Percentiles rank a stretch among this genome's conserved stretches.
These are phyloP conservation scores for Carpatolechia fugitivella DNA, from an alignment of 2,888 invertebrate genomes.

Conservation along the genomic window DNA sequence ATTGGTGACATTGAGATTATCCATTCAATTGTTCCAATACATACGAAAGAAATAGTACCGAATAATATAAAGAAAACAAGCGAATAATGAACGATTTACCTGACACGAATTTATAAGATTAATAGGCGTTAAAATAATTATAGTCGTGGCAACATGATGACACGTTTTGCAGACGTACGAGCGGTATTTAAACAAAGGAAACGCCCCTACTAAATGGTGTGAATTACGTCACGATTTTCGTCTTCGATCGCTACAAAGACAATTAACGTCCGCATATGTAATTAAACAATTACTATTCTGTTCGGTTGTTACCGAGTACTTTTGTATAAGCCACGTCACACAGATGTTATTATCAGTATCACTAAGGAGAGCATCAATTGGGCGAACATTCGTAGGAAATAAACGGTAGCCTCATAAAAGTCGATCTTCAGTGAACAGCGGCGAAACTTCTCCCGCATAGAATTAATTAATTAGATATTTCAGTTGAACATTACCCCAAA, in stretches of 20 bases:
- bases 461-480: constrained; percentile 10
- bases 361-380: neutral
- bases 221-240: constrained; percentile 31
- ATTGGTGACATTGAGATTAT: neutral
- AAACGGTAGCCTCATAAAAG: neutral
- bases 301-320: neutral
- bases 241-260: constrained; percentile 27
- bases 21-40: neutral
- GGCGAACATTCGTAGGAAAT: neutral
- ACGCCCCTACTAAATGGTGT: neutral
- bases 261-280: constrained; percentile 27
- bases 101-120: constrained; percentile 1
- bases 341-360: neutral
- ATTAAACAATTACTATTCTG: constrained; percentile 23
- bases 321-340: constrained; percentile 1
- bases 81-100: neutral
- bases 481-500: constrained; percentile 1
- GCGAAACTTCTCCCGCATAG: neutral
- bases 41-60: neutral
- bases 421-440: neutral
- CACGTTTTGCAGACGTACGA: neutral
- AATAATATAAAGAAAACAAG: neutral
- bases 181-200: neutral
- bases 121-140: neutral
- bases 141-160: neutral